Base-by-base conservation (phyloP, 2,888 invertebrate species). In the Zaprionus bogoriensis region DNA sequence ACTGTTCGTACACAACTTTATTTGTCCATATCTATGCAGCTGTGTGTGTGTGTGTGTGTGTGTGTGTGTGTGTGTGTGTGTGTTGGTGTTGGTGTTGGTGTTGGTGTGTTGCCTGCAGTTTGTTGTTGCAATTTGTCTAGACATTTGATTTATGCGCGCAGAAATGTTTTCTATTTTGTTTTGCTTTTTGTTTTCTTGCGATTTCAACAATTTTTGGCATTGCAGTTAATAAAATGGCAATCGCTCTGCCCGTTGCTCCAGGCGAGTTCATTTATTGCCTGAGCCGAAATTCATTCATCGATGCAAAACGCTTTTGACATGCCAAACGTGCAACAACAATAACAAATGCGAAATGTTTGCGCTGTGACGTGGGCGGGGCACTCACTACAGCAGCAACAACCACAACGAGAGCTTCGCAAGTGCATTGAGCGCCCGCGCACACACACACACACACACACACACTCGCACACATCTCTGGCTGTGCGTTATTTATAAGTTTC, bases 71-170 rank as follows among this genome's bases (percentile, higher is more conserved):
- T 9, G 3, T 0, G 0, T 14, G 32, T 14, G 3, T 36, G 17
- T 12, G 30, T 14, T 39, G 20, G 0, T 28, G 3, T 27, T 4
- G 10, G n/a, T 32, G 7, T 9, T 1, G 0, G 0, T 14, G 32
- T 14, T 1, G 14, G 17, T 12, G 30, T 14, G 20, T 23, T 36
- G 57, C 17, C 45, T 57, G 72, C 46, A 57, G n/a, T 48, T 55
- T 65, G 48, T 64, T 60, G 60, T 38, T 68, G 76, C 59, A 72
- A 75, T 68, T 71, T 72, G 86, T 82, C 86, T 79, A 82, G 76
- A 85, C 86, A 45, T 38, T 74, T 77, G 74, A 78, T 84, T 82
- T 70, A 78, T 81, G 60, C 28, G 54, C 62, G 57, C 60, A 51
- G 59, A 66, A 39, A 47, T 61, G 20, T 47, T 5, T 66, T 52